Evolutionary conservation across 1,140 invertebrate genomes (phyloP), one percentile per base, ranked within the genome.

Genomic region (Vanessa atalanta): DNA sequence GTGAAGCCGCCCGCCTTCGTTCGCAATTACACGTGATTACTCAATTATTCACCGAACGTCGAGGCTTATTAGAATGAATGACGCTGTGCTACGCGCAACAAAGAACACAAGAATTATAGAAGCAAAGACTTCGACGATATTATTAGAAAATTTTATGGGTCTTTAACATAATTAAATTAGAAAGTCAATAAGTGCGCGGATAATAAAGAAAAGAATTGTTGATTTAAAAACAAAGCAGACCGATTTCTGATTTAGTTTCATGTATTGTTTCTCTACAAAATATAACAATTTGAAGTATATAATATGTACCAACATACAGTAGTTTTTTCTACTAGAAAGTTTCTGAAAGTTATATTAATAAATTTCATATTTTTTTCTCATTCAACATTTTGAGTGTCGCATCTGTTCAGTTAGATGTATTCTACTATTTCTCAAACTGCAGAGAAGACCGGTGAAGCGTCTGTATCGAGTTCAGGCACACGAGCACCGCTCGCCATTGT

Each of bases 51-150:
- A 53, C 37, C 7, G 37, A 43, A 60, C 68, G 75, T 79, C 74
- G 71, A 77, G 80, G 86, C 88, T 88, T 88, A 89, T 89, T 89
- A 89, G 83, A 78, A 70, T 76, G 78, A 76, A 89, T 88, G 86
- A 89, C 86, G 86, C 71, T 78, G 72, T 79, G 68, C 83, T 85
- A 61, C 57, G 15, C 1, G 57, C 0, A 14, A 37, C 57, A 31
- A 61, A 61, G 57, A 61, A 37, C n/a, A 9, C 37, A 43, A 55
- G 26, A 31, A 15, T 15, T 13, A 31, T 20, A 12, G 53, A 9
- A 57, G 53, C 20, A 57, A 16, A 23, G 53, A 57, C 8, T 5
- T 16, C 7, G 50, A n/a, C 15, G 8, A 9, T 53, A 53, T n/a
- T 15, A 15, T n/a, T 53, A 53, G 50, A 43, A 43, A 8, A 3